Base-by-base conservation (phyloP, 2,888 invertebrate species). In the Cyrtodaria siliqua region DNA sequence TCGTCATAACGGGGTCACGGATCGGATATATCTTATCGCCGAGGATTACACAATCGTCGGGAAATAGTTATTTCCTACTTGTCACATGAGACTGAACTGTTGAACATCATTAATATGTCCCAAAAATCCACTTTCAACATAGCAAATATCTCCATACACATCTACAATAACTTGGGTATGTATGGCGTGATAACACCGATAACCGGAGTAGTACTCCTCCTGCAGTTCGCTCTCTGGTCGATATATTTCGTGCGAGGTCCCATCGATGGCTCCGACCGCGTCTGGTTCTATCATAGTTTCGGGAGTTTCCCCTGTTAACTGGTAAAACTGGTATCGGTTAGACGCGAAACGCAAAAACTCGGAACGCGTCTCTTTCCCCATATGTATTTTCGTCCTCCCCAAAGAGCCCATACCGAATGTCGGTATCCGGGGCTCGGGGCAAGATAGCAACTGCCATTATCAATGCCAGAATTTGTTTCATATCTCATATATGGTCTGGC, bases 11-110 rank as follows among this genome's bases (percentile, higher is more conserved):
- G 0, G 60, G 64, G n/a, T 60, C 27, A 3, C 66, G 14, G 20
- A 59, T 66, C 1, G 60, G 64, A 42, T 72, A 66, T 3, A 66
- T 72, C 20, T 66, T 66, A 29, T 66, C 72, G 0, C 33, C 72
- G 2, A 66, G 29, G 14, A 66, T 6, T 14, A 53, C 16, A 18
- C 47, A 47, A 0, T 60, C 8, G 2, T 42, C 47, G 2, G 66
- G 71, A 42, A 71, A 63, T 9, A n/a, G 26, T 63, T 40, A 1
- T 0, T 24, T 14, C 71, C 63, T 4, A 71, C 29, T 16, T 27
- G 26, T 2, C 16, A 26, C 55, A 71, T 63, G 0, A 50, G 8
- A 3, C 23, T 38, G 49, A 63, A 64, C 12, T 63, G 50, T 24
- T 52, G 44, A 0, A 63, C 71, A 49, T 71, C 71, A 29, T 63